Evolutionary conservation across 2,113 vertebrate genomes (phyloP), one percentile per base, ranked within the genome.

Genomic region (Odontesthes bonariensis): DNA sequence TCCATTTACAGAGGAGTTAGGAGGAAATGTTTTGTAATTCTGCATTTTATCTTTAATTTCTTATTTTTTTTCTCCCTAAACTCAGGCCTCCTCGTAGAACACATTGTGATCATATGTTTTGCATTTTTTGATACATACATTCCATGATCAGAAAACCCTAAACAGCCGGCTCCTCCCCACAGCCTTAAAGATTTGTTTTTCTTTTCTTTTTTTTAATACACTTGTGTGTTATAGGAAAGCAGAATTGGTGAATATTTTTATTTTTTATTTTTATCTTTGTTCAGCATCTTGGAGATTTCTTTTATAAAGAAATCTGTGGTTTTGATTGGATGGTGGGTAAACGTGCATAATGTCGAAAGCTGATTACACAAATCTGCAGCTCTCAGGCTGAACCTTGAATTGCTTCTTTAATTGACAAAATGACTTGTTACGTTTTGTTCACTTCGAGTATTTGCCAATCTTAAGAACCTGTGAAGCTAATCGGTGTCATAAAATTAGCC

Each of bases 91-190:
- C 42, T 64, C 19, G 0, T 73, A 65, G 42, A 49, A 85, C 31
- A 31, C 32, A 46, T 6, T 52, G 17, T 53, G 33, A 8, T 69
- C 60, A 47, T 38, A 38, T 38, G 10, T 38, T 38, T 38, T 38
- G 35, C 2, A 38, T 69, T 67, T 87, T 31, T 77, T 74, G 58
- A 79, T 85, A 66, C 52, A 69, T 82, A 91, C 92, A 94, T 94
- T 94, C 94, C 93, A 86, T 83, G 47, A 33, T 84, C 67, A 61
- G 72, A 42, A 73, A 63, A 8, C 5, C 69, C 44, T 53, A 27
- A 75, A 70, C 62, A 75, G 74, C 76, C 33, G 59, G 55, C 61
- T 47, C 35, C 51, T 69, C 52, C 35, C 67, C 62, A 69, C 73
- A 68, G 83, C 81, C 86, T 88, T 88, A 83, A 83, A 46, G 3